phyloP scores from a whole-genome alignment of 1,140 invertebrate genomes.

The Bombus pascuorum region DNA sequence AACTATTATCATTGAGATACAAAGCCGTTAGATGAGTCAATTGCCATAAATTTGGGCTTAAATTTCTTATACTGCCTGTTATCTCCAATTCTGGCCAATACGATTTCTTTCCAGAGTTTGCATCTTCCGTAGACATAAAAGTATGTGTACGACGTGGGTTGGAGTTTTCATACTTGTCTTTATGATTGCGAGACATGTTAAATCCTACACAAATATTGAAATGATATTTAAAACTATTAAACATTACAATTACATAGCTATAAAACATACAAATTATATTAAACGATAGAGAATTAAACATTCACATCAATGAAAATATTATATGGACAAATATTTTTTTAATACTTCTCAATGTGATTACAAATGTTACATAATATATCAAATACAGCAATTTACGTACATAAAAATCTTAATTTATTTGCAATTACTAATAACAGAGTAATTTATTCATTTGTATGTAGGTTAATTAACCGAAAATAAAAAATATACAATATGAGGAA shows the following conservation, averaged over 20 bases:
- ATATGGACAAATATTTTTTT: background rate
- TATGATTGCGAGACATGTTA: constrained; percentile 86
- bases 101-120: constrained; percentile 94
- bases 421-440: background rate
- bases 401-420: background rate
- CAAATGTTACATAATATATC: constrained; percentile 4
- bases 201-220: constrained; percentile 79
- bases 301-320: background rate
- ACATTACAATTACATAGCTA: background rate
- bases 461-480: background rate
- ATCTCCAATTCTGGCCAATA: constrained; percentile 88
- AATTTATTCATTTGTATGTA: background rate
- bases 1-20: constrained; percentile 97
- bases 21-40: constrained; percentile 95
- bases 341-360: background rate
- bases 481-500: background rate
- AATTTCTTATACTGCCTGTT: constrained; percentile 95
- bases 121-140: constrained; percentile 96
- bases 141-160: constrained; percentile 91
- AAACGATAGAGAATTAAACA: background rate
- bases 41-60: constrained; percentile 95
- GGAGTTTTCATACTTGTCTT: constrained; percentile 88
- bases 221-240: constrained; percentile 19
- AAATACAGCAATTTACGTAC: background rate
- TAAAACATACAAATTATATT: background rate